A percentile compares a stretch with the other conserved stretches of the same genome.
phyloP scores from a whole-genome alignment of 1,140 invertebrate genomes.

The Procambarus clarkii region DNA sequence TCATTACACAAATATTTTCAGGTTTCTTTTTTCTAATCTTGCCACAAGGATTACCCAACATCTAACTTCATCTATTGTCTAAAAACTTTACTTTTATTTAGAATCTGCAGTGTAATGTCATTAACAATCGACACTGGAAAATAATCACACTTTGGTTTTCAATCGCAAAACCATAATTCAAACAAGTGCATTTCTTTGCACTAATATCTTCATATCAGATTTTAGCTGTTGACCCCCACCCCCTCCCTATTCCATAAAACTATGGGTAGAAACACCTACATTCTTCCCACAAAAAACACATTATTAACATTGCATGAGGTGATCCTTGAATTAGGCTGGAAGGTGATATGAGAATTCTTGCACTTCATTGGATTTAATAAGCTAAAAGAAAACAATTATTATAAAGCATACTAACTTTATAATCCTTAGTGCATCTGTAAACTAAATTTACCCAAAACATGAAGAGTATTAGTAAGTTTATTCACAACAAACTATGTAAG shows the following conservation, averaged over 20 bases:
- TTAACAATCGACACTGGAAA: neutral
- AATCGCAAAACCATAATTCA: neutral
- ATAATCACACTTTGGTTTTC: neutral
- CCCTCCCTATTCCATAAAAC: neutral
- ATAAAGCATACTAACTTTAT: no score
- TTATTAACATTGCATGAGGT: conserved; percentile 25
- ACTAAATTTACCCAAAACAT: no score
- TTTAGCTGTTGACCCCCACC: neutral
- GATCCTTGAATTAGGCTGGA: conserved; percentile 35
- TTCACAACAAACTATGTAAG: no score
- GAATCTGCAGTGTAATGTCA: neutral
- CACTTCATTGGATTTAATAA: no score
- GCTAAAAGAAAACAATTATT: no score
- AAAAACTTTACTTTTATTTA: neutral
- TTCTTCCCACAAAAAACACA: conserved; percentile 20
- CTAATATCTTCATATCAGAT: neutral
- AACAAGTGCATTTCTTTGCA: neutral
- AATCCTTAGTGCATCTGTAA: no score
- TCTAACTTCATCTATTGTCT: neutral
- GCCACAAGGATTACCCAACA: neutral
- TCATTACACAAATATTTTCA: neutral
- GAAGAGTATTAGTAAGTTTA: no score
- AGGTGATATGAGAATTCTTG: neutral
- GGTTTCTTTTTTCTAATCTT: neutral
- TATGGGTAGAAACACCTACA: neutral